Evolutionary conservation across 2,113 vertebrate species (phyloP).

Genomic region (Colinus virginianus): DNA sequence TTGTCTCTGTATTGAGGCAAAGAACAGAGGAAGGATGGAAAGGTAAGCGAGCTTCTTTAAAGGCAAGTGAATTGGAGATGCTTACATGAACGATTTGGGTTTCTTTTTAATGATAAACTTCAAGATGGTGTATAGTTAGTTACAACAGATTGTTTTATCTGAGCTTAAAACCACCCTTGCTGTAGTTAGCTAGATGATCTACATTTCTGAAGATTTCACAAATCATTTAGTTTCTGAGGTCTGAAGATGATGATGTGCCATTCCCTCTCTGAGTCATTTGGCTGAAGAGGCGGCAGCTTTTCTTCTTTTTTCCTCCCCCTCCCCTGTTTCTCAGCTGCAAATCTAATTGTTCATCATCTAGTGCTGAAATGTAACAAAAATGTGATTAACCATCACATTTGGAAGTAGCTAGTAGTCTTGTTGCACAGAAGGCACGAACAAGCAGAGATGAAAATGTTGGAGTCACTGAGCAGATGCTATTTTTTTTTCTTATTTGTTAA

Average conservation of each 20-base stretch:
- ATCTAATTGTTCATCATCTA: conserved; percentile 46
- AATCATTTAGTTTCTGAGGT: conserved; percentile 29
- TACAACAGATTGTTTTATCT: conserved; percentile 19
- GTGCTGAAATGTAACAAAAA: conserved; percentile 62
- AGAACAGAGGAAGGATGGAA: neutral
- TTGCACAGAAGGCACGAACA: conserved; percentile 35
- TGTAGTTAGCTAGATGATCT: conserved; percentile 32
- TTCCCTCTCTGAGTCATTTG: conserved; percentile 63
- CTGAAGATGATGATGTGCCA: neutral
- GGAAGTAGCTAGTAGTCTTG: conserved; percentile 35
- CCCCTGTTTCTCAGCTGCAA: conserved; percentile 35
- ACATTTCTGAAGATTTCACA: conserved; percentile 37
- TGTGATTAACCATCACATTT: conserved; percentile 60
- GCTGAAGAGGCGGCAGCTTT: conserved; percentile 34
- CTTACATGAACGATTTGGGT: neutral
- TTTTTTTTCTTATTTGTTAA: conserved; percentile 53
- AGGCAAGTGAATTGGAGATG: neutral
- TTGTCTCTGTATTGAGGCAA: neutral
- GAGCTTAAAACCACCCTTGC: conserved; percentile 12
- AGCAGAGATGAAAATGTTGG: conserved; percentile 11
- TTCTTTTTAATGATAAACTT: neutral
- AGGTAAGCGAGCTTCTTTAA: neutral
- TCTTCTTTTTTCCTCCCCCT: neutral
- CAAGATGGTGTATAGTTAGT: neutral
- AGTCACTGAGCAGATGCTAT: conserved; percentile 26